Evolutionary conservation across 2,113 vertebrate species (phyloP).

Genomic region (Pristiophorus japonicus): DNA sequence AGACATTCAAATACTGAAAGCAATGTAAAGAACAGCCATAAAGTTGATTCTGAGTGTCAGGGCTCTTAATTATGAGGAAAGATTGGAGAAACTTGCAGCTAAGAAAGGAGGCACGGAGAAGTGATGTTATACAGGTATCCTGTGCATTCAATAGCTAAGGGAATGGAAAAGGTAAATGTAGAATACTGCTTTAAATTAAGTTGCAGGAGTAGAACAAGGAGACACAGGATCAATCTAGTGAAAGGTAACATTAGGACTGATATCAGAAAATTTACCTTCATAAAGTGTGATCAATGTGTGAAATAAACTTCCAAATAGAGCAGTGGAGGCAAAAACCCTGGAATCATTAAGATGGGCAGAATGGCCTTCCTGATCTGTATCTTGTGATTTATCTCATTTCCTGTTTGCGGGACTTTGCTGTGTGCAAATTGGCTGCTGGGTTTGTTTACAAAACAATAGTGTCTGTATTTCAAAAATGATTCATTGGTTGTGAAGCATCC

Average conservation of each 20-base stretch:
- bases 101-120: neutral
- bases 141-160: neutral
- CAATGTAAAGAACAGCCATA: too few species aligned
- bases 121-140: neutral
- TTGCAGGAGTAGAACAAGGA: neutral
- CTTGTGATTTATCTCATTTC: neutral
- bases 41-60: too few species aligned
- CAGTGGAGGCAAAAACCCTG: neutral
- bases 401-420: neutral
- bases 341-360: neutral
- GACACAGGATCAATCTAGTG: neutral
- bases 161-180: neutral
- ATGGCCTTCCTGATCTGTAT: neutral
- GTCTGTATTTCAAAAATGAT: neutral
- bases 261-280: neutral
- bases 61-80: neutral
- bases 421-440: neutral
- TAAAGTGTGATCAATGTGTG: neutral
- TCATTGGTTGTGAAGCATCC: neutral
- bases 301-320: neutral
- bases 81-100: neutral
- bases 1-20: too few species aligned
- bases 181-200: neutral
- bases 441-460: neutral
- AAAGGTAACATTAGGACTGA: neutral